phyloP scores from a whole-genome alignment of 1,140 invertebrate species.

The Zelostemma sp. region DNA sequence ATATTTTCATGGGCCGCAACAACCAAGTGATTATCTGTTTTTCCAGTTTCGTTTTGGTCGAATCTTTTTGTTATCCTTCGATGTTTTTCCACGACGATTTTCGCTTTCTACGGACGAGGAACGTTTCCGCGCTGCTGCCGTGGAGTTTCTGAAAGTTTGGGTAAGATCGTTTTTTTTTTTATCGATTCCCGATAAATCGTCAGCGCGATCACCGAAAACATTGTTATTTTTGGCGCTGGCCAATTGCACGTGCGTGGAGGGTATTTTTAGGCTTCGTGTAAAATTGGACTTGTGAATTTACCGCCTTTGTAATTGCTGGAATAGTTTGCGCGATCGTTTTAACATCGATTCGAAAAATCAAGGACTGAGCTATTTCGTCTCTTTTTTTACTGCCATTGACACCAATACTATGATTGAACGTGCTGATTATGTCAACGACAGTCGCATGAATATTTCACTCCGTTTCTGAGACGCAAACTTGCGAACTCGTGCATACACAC shows the following conservation, averaged over 20 bases:
- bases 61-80: too few relatives aligned
- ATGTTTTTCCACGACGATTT: too few relatives aligned
- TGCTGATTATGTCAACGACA: too few relatives aligned
- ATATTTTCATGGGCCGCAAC: background rate
- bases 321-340: background rate
- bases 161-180: background rate
- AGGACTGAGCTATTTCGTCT: background rate
- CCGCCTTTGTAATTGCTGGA: background rate
- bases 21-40: background rate
- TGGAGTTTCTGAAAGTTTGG: background rate
- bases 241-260: constrained; percentile 30
- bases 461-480: too few relatives aligned
- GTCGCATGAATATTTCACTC: too few relatives aligned
- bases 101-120: too few relatives aligned
- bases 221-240: constrained; percentile 40
- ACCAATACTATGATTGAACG: too few relatives aligned
- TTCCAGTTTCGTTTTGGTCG: too few relatives aligned
- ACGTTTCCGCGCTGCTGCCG: background rate
- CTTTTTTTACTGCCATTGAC: too few relatives aligned
- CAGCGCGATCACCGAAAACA: constrained; percentile 25
- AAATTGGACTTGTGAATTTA: constrained; percentile 17
- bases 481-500: too few relatives aligned
- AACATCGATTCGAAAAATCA: constrained; percentile 9
- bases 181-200: background rate
- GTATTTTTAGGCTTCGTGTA: constrained; percentile 24